phyloP scores from a whole-genome alignment of 2,113 vertebrate genomes.

The Esox niger region DNA sequence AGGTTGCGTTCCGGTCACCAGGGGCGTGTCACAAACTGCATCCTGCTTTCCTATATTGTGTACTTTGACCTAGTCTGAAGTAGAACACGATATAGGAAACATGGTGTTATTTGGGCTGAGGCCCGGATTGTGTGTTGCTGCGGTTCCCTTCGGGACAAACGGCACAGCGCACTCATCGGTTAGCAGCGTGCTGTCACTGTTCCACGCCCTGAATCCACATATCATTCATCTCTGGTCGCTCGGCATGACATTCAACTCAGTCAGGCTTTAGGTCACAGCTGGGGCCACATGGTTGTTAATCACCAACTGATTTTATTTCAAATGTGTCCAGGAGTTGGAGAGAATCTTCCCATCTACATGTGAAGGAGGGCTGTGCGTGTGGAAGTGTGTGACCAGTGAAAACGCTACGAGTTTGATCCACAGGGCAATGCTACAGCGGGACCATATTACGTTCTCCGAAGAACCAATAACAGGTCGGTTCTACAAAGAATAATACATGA shows the following conservation, averaged over 20 bases:
- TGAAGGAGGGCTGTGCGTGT: background rate
- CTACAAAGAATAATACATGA: too few species aligned
- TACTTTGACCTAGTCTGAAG: too few species aligned
- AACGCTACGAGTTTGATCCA: too few species aligned
- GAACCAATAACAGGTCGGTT: too few species aligned
- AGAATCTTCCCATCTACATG: background rate
- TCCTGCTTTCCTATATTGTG: too few species aligned
- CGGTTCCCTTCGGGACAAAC: background rate
- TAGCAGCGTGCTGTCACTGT: background rate
- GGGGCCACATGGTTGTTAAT: constrained; percentile 1
- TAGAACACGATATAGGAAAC: too few species aligned
- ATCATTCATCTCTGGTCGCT: background rate
- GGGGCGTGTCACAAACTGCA: too few species aligned
- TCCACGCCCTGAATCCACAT: background rate
- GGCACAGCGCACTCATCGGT: background rate
- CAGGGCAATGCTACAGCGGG: too few species aligned
- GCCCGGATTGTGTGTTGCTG: background rate
- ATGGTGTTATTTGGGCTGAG: background rate
- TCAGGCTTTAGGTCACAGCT: background rate
- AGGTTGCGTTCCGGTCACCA: background rate
- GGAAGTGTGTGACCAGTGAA: too few species aligned
- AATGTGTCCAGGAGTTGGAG: background rate
- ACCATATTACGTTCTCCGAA: too few species aligned
- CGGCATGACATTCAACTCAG: background rate
- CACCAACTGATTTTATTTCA: background rate